Evolutionary conservation across 1,140 invertebrate genomes (phyloP), one percentile per base, ranked within the genome.

Genomic region (Caenorhabditis remanei): DNA sequence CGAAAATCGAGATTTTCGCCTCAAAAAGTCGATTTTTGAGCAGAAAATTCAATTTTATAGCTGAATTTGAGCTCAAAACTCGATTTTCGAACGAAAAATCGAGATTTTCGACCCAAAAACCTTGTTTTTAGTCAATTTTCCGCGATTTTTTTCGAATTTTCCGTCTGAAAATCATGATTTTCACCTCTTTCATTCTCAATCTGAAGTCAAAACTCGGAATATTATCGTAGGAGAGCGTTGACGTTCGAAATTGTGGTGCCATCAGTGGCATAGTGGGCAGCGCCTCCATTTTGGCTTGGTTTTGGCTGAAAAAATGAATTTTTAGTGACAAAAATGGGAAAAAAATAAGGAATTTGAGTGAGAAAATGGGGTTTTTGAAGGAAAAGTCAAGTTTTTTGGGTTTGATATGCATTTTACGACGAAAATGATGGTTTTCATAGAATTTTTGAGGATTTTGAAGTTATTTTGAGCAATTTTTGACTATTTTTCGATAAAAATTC

Each of bases 151-250:
- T 3, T 14, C 5, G 13, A 53, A 53, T 53, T 53, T 53, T 53
- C 9, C 3, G 32, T 32, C 32, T 8, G 50, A 53, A 53, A 53
- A 32, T 32, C 32, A 32, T 1, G 1, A n/a, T 71, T 71, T n/a
- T 53, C 53, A 79, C 71, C 71, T 79, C 71, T 79, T 79, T 79
- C 71, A 79, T 79, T 5, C 71, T 16, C 41, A 79, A 79, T 79
- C 46, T 79, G 46, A 79, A 79, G 11, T 79, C 71, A 16, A 79
- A 79, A 79, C 53, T 79, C n/a, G 71, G 71, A 50, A 79, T 79
- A 79, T 79, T 79, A 79, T 79, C 71, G n/a, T 79, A 79, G 71
- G 71, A 79, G 9, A 79, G 71, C 21, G 71, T 79, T 11, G 71
- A 79, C n/a, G 71, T 50, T 50, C 71, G 43, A 13, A 50, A 79